A percentile compares a stretch with the other conserved stretches of the same genome.
These are phyloP conservation scores for Linurgus olivaceus DNA, from an alignment of 2,797 vertebrate species.

Conservation along the genomic window DNA sequence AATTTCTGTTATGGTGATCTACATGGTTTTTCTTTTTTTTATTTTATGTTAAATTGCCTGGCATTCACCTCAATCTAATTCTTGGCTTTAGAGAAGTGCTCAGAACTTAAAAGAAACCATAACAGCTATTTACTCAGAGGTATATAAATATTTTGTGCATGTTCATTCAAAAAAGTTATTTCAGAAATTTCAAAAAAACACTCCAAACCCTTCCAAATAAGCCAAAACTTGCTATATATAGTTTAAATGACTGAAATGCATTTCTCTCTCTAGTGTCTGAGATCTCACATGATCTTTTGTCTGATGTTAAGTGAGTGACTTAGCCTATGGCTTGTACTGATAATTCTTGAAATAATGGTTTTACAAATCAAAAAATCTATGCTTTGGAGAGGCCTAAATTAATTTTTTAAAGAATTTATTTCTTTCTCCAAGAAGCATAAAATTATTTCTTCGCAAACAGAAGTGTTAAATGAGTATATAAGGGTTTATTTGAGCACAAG, in stretches of 20 bases:
- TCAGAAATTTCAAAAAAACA: not conserved
- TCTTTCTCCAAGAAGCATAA: not conserved
- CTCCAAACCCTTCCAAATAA: not conserved
- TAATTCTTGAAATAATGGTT: not conserved
- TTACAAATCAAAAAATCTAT: not conserved
- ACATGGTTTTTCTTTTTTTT: fast-evolving
- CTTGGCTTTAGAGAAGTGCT: not conserved
- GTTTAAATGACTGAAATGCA: not conserved
- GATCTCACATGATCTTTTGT: not conserved
- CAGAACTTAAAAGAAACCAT: not conserved
- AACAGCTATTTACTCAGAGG: not conserved
- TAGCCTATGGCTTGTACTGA: not conserved
- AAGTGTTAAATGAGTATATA: not conserved
- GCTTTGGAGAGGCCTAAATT: not conserved
- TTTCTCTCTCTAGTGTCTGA: not conserved
- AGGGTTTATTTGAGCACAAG: not conserved
- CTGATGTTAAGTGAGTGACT: not conserved
- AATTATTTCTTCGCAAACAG: not conserved
- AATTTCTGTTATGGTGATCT: not conserved
- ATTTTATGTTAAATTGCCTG: not conserved
- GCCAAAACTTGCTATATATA: not conserved
- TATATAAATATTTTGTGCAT: not conserved
- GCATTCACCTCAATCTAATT: not conserved
- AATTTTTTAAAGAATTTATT: not conserved
- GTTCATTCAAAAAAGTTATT: not conserved